Evolutionary conservation across 1,140 invertebrate species (phyloP).

Genomic region (Drosophila grimshawi): DNA sequence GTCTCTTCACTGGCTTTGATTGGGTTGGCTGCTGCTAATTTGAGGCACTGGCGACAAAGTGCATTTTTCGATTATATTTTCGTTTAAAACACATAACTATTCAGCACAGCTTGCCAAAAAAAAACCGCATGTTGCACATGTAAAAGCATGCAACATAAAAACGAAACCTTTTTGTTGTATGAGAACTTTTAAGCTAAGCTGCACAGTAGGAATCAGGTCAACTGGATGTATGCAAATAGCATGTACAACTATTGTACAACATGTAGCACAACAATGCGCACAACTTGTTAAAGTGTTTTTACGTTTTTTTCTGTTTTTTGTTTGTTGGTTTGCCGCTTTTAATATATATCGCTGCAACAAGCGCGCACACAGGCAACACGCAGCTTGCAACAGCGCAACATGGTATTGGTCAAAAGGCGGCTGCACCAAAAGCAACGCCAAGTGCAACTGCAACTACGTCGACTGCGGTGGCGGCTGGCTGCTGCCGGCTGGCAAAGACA

Average conservation of each 20-base stretch:
- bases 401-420: constrained; percentile 56
- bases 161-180: constrained; percentile 12
- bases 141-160: constrained; percentile 18
- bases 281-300: constrained; percentile 64
- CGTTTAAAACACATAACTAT: constrained; percentile 12
- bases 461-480: background rate
- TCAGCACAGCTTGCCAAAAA: background rate
- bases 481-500: constrained; percentile 57
- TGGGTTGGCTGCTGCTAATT: constrained; percentile 48
- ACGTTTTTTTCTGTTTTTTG: background rate
- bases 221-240: constrained; percentile 70
- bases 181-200: constrained; percentile 23
- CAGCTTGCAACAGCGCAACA: constrained; percentile 37
- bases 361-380: constrained; percentile 49
- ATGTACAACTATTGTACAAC: constrained; percentile 69
- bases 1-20: constrained; percentile 45
- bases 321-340: constrained; percentile 18
- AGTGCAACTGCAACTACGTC: constrained; percentile 59
- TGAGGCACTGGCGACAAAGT: constrained; percentile 5
- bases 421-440: constrained; percentile 68
- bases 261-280: constrained; percentile 57
- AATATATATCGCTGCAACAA: constrained; percentile 43
- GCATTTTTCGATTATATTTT: constrained; percentile 11
- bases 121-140: constrained; percentile 22
- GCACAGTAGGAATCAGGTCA: constrained; percentile 63